Evolutionary conservation across 2,888 invertebrate species (phyloP).

Genomic region (Listrodromus nycthemerus): DNA sequence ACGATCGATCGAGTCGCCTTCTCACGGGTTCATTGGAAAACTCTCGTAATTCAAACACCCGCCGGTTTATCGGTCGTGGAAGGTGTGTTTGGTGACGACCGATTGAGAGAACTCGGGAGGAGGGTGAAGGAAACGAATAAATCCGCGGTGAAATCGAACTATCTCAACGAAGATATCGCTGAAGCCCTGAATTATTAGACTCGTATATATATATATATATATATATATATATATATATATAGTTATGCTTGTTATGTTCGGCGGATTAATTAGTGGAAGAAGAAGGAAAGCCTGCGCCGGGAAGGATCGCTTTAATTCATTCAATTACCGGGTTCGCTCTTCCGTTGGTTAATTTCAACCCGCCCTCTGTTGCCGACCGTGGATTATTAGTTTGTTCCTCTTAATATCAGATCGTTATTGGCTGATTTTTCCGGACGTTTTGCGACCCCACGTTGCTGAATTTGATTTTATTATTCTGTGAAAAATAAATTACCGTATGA

Average conservation of each 20-base stretch:
- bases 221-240: neutral
- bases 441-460: too few species aligned
- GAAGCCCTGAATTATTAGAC: conserved; percentile 4
- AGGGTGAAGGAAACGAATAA: conserved; percentile 30
- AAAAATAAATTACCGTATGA: too few species aligned
- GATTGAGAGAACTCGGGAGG: conserved; percentile 3
- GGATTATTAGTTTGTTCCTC: conserved; percentile 23
- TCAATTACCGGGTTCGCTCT: conserved; percentile 39
- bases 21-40: conserved; percentile 55
- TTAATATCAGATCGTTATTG: neutral
- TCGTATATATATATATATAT: neutral
- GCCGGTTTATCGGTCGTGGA: conserved; percentile 2
- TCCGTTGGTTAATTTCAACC: conserved; percentile 38
- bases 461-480: too few species aligned
- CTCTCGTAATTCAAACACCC: conserved; percentile 59
- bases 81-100: conserved; percentile 42
- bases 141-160: conserved; percentile 29
- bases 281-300: neutral
- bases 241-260: neutral
- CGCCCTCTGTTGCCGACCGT: neutral
- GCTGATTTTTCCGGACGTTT: neutral
- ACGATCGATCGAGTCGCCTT: conserved; percentile 53
- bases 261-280: conserved; percentile 1
- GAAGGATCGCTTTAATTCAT: conserved; percentile 53
- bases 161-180: conserved; percentile 42